Conservation (phyloP, 2,113 vertebrate genomes). For the Alectura lathami region DNA sequence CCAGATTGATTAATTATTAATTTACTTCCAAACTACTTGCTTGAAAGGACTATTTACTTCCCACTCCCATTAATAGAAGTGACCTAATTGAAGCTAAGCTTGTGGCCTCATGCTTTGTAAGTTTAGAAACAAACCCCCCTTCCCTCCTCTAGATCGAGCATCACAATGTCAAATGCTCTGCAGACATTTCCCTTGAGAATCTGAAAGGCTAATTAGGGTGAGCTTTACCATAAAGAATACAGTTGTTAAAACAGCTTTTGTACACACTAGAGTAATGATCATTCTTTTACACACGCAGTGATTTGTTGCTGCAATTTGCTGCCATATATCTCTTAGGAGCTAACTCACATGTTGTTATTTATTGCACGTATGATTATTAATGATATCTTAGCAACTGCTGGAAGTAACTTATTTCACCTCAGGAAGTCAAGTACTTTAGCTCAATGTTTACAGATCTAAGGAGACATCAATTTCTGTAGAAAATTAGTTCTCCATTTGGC, state of each 20-base stretch:
- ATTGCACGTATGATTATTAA: conserved; percentile 95
- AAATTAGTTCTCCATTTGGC: conserved; percentile 9
- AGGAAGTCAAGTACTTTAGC: conserved; percentile 73
- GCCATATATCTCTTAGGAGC: conserved; percentile 91
- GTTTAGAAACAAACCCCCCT: conserved; percentile 51
- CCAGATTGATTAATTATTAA: conserved; percentile 67
- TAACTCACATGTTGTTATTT: conserved; percentile 90
- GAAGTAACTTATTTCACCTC: conserved; percentile 79
- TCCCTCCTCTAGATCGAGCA: conserved; percentile 66
- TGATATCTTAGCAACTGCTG: conserved; percentile 85
- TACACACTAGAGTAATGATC: conserved; percentile 85
- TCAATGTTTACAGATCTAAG: conserved; percentile 57
- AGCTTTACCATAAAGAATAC: conserved; percentile 86
- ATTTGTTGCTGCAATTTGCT: conserved; percentile 95
- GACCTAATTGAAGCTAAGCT: conserved; percentile 65
- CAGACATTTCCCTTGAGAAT: conserved; percentile 86
- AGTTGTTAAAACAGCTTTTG: conserved; percentile 87
- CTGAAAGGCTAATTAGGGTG: conserved; percentile 98
- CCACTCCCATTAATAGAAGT: conserved; percentile 53
- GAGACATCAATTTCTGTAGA: conserved; percentile 42
- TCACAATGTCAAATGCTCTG: conserved; percentile 79
- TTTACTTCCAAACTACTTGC: conserved; percentile 65
- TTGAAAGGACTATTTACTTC: conserved; percentile 68
- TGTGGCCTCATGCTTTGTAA: conserved; percentile 55
- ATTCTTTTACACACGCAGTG: conserved; percentile 79